phyloP scores from a whole-genome alignment of 1,140 invertebrate species.

The Teleogryllus occipitalis region DNA sequence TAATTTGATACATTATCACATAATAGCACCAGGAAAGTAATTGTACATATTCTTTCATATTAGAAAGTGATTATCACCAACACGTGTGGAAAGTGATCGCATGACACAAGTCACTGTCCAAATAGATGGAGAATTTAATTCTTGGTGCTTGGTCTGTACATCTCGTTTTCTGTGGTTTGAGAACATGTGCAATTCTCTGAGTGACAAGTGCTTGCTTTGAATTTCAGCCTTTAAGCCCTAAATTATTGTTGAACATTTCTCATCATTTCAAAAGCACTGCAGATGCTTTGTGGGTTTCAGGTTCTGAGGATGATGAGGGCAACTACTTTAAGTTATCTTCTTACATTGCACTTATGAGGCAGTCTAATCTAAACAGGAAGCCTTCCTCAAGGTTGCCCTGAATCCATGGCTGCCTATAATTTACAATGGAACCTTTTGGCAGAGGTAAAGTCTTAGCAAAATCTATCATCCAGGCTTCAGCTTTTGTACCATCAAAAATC shows the following conservation, averaged over 20 bases:
- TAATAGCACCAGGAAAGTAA: background rate
- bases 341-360: constrained; percentile 49
- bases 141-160: no score
- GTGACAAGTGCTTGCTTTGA: background rate
- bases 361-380: constrained; percentile 82
- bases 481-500: constrained; percentile 78
- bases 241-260: background rate
- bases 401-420: constrained; percentile 69
- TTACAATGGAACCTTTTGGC: constrained; percentile 57
- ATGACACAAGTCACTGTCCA: no score
- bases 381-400: constrained; percentile 94
- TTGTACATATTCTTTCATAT: no score
- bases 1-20: background rate
- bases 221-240: background rate
- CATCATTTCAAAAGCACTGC: background rate
- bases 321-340: background rate
- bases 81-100: no score
- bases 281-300: background rate
- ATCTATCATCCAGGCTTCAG: constrained; percentile 92
- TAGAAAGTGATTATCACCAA: no score
- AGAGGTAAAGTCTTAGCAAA: constrained; percentile 84
- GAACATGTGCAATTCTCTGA: no score
- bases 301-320: background rate
- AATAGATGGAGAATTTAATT: no score
- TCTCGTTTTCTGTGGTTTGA: no score